These are phyloP conservation scores for Notocelia uddmanniana DNA, from an alignment of 2,888 invertebrate genomes.

Conservation along the genomic window DNA sequence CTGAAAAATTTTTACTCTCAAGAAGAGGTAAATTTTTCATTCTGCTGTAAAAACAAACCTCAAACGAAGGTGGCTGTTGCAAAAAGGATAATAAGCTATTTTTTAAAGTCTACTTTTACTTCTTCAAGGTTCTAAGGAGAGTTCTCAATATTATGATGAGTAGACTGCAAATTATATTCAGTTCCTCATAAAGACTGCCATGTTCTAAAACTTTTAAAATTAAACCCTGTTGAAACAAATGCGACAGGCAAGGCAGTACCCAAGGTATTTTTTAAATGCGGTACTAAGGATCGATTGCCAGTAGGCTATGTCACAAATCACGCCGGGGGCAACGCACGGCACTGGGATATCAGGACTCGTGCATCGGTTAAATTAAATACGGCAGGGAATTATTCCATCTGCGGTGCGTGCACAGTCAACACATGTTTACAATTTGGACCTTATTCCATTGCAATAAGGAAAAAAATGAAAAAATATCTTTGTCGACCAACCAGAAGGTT, in stretches of 20 bases:
- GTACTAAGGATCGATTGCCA: conserved; percentile 24
- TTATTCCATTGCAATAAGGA: neutral
- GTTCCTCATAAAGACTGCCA: neutral
- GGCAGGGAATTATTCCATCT: conserved; percentile 32
- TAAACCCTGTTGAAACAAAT: neutral
- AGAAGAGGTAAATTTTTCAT: too few relatives aligned
- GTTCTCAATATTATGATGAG: neutral
- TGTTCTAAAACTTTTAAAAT: neutral
- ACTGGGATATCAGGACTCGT: conserved; percentile 34
- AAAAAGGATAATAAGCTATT: too few relatives aligned
- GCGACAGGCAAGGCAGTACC: neutral
- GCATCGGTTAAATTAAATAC: conserved; percentile 41
- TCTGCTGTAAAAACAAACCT: too few relatives aligned
- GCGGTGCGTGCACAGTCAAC: conserved; percentile 11
- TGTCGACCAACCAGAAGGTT: neutral
- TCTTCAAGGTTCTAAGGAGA: too few relatives aligned
- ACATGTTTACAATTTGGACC: neutral
- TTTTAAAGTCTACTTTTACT: too few relatives aligned
- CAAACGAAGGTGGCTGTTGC: too few relatives aligned
- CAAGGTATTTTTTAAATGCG: neutral
- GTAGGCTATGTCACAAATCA: conserved; percentile 33
- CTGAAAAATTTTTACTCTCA: too few relatives aligned
- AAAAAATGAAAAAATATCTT: neutral
- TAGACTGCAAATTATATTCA: neutral
- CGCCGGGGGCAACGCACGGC: conserved; percentile 26